phyloP scores from a whole-genome alignment of 37 sponge, comb jelly and placozoan genomes.

The Theonella swinhoei region DNA sequence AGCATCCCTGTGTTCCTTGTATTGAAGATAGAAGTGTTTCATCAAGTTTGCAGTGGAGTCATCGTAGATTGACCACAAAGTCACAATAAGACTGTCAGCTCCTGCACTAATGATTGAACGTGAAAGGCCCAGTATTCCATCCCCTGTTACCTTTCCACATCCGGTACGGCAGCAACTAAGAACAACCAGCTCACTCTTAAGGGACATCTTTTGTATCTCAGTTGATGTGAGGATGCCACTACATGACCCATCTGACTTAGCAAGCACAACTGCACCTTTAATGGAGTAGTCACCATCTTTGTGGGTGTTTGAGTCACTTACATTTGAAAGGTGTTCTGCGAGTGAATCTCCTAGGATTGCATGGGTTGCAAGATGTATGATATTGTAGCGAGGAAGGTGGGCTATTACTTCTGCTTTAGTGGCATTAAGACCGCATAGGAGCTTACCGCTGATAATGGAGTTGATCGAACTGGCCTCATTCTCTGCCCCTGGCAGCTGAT shows the following conservation, averaged over 20 bases:
- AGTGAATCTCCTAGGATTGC: constrained; percentile 45
- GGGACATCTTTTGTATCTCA: constrained; percentile 32
- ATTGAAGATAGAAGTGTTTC: constrained; percentile 25
- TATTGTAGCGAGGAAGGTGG: background rate
- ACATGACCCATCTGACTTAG: constrained; percentile 30
- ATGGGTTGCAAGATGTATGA: constrained; percentile 63
- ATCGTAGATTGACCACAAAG: constrained; percentile 56
- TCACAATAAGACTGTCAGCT: constrained; percentile 25
- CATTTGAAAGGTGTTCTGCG: constrained; percentile 7
- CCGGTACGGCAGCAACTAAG: constrained; percentile 67
- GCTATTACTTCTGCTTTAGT: constrained; percentile 24
- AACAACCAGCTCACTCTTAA: constrained; percentile 17
- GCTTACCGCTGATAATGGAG: constrained; percentile 17
- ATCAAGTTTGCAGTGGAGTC: constrained; percentile 31
- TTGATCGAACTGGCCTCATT: constrained; percentile 21
- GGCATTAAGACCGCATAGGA: constrained; percentile 1
- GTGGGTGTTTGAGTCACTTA: background rate
- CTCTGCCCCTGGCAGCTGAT: constrained; percentile 52
- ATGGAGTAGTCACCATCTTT: constrained; percentile 42
- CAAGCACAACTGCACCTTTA: constrained; percentile 50
- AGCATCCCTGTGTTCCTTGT: constrained; percentile 30
- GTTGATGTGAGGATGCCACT: constrained; percentile 44
- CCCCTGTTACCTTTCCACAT: constrained; percentile 52
- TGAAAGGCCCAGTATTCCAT: constrained; percentile 63
- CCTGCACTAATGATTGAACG: constrained; percentile 44